Evolutionary conservation across 2,888 invertebrate species (phyloP).

Genomic region (Dolomedes plantarius): DNA sequence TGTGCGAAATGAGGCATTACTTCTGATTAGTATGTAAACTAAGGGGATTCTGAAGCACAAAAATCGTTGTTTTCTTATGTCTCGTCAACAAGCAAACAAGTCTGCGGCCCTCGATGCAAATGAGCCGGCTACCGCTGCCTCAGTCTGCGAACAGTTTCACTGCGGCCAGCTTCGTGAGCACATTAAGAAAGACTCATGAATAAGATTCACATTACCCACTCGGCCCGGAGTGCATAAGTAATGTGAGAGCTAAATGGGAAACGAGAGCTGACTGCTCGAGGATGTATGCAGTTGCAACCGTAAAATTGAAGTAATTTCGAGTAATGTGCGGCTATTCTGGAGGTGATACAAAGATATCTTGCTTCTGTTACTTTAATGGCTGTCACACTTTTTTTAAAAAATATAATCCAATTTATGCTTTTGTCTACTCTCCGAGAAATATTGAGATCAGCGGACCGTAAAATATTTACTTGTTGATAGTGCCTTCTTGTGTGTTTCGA

Average conservation of each 20-base stretch:
- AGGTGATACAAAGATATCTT: too few species aligned
- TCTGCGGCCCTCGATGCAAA: background rate
- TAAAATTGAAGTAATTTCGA: too few species aligned
- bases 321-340: too few species aligned
- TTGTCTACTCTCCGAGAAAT: too few species aligned
- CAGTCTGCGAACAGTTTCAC: background rate
- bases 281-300: too few species aligned
- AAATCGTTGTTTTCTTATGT: background rate
- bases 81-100: background rate
- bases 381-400: too few species aligned
- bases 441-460: too few species aligned
- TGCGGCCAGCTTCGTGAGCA: background rate
- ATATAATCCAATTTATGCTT: too few species aligned
- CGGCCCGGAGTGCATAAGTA: background rate
- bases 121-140: background rate
- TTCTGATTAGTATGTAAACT: background rate
- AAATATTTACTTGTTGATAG: too few species aligned
- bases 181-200: conserved; percentile 5
- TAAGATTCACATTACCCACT: background rate
- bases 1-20: background rate
- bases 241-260: background rate
- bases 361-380: too few species aligned
- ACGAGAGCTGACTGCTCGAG: background rate
- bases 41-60: background rate
- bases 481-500: too few species aligned